These are phyloP conservation scores for Stylophora pistillata DNA, from an alignment of 64 coral and sea anemone species.

Conservation along the genomic window DNA sequence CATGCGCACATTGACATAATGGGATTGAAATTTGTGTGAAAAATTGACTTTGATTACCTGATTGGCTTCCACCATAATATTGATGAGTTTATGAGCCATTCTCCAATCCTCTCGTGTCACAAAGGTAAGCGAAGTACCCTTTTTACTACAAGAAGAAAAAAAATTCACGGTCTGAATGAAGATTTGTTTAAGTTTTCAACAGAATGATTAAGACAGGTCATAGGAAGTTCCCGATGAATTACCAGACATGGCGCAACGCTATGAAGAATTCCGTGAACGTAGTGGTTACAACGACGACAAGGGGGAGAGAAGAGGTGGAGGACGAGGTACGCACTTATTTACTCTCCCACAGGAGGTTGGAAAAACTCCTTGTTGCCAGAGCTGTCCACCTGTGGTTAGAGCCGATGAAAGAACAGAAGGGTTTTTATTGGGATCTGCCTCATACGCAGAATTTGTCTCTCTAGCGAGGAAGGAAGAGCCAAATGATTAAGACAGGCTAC, in stretches of 20 bases:
- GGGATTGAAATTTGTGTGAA: not conserved
- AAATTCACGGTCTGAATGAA: not conserved
- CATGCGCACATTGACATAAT: too few relatives aligned
- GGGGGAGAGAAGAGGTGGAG: constrained; percentile 43
- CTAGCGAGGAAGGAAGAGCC: too few relatives aligned
- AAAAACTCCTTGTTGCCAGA: too few relatives aligned
- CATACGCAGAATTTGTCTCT: too few relatives aligned
- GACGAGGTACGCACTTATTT: not conserved
- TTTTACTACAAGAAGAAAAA: constrained; percentile 46
- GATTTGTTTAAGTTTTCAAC: not conserved
- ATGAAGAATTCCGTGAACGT: constrained; percentile 68
- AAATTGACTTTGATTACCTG: constrained; percentile 47
- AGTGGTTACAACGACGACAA: constrained; percentile 51
- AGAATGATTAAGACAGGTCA: not conserved
- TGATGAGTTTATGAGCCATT: constrained; percentile 88
- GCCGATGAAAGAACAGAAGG: too few relatives aligned
- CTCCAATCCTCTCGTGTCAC: constrained; percentile 93
- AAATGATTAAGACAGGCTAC: too few relatives aligned
- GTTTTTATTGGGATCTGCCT: too few relatives aligned
- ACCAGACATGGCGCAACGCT: constrained; percentile 71
- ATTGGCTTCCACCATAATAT: constrained; percentile 87
- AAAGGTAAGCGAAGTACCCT: constrained; percentile 84
- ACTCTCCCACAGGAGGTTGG: too few relatives aligned
- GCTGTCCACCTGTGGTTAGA: too few relatives aligned
- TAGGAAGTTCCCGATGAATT: constrained; percentile 70